These are phyloP conservation scores for Hesperia comma DNA, from an alignment of 2,888 invertebrate species.

Conservation along the genomic window DNA sequence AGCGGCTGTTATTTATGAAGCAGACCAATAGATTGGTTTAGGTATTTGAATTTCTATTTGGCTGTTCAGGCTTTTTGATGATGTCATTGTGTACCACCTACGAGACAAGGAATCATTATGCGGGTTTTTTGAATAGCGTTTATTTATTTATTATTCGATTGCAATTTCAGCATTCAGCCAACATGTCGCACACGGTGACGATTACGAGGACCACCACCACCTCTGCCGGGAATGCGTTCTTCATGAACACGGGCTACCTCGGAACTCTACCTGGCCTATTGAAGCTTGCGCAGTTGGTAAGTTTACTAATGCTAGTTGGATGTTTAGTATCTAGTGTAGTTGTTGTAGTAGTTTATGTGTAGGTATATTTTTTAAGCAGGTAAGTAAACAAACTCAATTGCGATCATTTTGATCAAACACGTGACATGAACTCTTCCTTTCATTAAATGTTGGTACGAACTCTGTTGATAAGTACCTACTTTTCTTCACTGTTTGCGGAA, in stretches of 20 bases:
- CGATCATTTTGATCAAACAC: too few relatives aligned
- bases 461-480: too few relatives aligned
- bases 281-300: constrained; percentile 92
- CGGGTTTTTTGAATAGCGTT: not conserved
- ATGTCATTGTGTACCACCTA: not conserved
- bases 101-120: not conserved
- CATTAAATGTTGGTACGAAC: too few relatives aligned
- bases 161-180: constrained; percentile 52
- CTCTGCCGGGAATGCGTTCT: constrained; percentile 88
- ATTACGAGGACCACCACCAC: constrained; percentile 93
- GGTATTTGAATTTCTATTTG: too few relatives aligned
- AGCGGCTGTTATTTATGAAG: too few relatives aligned
- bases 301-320: constrained; percentile 43
- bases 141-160: not conserved
- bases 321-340: too few relatives aligned
- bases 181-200: constrained; percentile 95
- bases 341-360: too few relatives aligned
- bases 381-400: too few relatives aligned
- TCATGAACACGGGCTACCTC: constrained; percentile 92
- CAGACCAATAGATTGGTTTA: too few relatives aligned
- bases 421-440: too few relatives aligned
- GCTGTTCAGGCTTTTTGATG: not conserved
- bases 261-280: constrained; percentile 91
- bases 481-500: too few relatives aligned
- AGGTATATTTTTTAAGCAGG: too few relatives aligned